Evolutionary conservation across 2,113 vertebrate genomes (phyloP), one percentile per base, ranked within the genome.

Genomic region (Nibea albiflora): DNA sequence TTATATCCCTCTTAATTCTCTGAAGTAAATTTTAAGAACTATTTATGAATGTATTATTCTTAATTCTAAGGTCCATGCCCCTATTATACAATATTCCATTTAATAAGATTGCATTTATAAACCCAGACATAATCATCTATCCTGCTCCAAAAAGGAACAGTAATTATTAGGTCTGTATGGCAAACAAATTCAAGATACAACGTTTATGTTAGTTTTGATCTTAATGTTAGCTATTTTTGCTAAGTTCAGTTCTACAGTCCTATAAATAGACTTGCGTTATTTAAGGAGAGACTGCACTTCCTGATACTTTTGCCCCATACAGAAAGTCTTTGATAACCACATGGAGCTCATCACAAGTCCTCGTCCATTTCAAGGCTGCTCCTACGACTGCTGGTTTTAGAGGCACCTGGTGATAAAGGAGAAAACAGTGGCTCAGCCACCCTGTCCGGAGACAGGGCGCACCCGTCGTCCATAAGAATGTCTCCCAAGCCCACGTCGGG

Each of bases 351-450:
- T 97, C 95, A 97, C 81, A 96, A 96, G 76, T 97, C 96, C 10
- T 97, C 97, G 24, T 97, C 96, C 95, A 97, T 97, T 78, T 95
- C 96, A 62, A 96, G 91, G 92, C 96, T 97, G 93, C 96, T 96
- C 76, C 95, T 94, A 47, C 91, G 88, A 89, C 96, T 97, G 94
- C 96, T 97, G 87, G 90, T 94, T 88, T 96, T 97, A 8, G 97
- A 97, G 84, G 95, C 95, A 60, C 95, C 95, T 1, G 96, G 96
- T 26, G 97, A 96, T 46, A 96, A 85, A 10, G 96, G 95, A 7
- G 95, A 96, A 35, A 98, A 94, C 28, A 97, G 94, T 3, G 94
- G 93, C 60, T 95, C 96, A 0, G 61, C 92, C 80, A 87, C 85
- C 65, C 83, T 77, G 10, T 94, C 92, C 0, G 96, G 92, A 4